Percentiles rank a stretch among this genome's conserved stretches.
Evolutionary conservation across 2,797 vertebrate species (phyloP).

Genomic region (Sciurus carolinensis): DNA sequence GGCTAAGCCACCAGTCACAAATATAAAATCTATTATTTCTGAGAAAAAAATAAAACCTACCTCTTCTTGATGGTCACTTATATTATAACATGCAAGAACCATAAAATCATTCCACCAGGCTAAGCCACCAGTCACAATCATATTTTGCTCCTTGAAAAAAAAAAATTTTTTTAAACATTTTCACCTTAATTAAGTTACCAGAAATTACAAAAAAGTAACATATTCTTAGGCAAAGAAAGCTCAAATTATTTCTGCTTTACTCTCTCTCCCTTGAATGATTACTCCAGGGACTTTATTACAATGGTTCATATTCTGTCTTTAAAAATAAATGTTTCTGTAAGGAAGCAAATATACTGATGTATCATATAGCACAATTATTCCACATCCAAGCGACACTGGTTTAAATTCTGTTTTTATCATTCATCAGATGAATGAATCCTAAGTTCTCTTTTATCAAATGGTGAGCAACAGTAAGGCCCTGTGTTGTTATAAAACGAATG

Average conservation of each 20-base stretch:
- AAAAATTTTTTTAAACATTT: not conserved
- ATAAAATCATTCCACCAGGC: slow-evolving; percentile 99
- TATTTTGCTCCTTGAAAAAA: slow-evolving; percentile 96
- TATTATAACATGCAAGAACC: slow-evolving; percentile 98
- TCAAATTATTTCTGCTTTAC: slow-evolving; percentile 55
- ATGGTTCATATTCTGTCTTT: slow-evolving; percentile 16
- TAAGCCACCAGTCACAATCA: slow-evolving; percentile 97
- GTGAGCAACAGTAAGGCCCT: not conserved
- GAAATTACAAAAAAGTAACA: slow-evolving; percentile 65
- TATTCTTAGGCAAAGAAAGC: slow-evolving; percentile 58
- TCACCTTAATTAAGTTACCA: slow-evolving; percentile 59
- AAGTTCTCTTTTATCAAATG: slow-evolving; percentile 3
- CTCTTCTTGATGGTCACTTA: slow-evolving; percentile 97
- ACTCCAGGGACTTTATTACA: slow-evolving; percentile 32
- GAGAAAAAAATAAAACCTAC: slow-evolving; percentile 86
- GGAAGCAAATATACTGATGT: slow-evolving; percentile 30
- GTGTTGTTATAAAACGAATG: not conserved
- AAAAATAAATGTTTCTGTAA: slow-evolving; percentile 47
- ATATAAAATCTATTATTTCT: too few relatives aligned
- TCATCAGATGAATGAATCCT: not conserved
- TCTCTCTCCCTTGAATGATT: not conserved
- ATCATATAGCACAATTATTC: not conserved
- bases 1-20: slow-evolving; percentile 96
- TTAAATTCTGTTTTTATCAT: slow-evolving; percentile 66
- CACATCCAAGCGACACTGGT: not conserved